Base-by-base conservation (phyloP, 2,797 vertebrate genomes). In the Babyrousa celebensis region DNA sequence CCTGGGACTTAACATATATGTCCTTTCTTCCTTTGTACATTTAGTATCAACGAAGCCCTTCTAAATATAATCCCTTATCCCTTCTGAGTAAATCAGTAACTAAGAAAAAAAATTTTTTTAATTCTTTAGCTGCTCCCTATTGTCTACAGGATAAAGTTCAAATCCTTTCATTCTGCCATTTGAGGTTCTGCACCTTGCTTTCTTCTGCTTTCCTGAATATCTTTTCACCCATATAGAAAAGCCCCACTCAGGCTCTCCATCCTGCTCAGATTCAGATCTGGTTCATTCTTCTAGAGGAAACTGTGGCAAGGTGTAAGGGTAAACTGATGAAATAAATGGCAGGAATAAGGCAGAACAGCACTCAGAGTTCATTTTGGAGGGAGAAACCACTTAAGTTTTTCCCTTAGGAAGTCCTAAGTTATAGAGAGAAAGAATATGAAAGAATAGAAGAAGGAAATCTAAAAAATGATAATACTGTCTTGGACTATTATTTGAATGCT, bases 71-170 rank as follows among this genome's bases (percentile, higher is more conserved):
- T 82, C 10, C 48, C 15, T n/a, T 84, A 85, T 85, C 8, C 54
- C 12, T 25, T 77, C 56, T 87, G 43, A 95, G 62, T 85, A 88
- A 94, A 77, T 94, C 20, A 88, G 14, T 14, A 63, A 85, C 9
- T 21, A 70, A 67, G 68, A 70, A 94, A 93, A 89, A 89, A 54
- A 79, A 8, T 1, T 3, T 6, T 52, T 93, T 74, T 58, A 77
- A 60, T 78, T 15, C 9, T 96, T 93, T 83, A 91, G 9, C 70
- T 84, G 14, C 16, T 86, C 70, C 72, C 36, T 71, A 2, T 48
- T 60, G 15, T 70, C 85, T 78, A 6, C 10, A 88, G 71, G 15
- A 43, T 74, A 90, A 75, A 82, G 5, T 74, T 20, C 16, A 74
- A 14, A 16, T 12, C 60, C 11, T 74, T 96, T 72, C 52, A 58